Evolutionary conservation across 2,888 invertebrate genomes (phyloP).

Genomic region (Odontomyia ornata): DNA sequence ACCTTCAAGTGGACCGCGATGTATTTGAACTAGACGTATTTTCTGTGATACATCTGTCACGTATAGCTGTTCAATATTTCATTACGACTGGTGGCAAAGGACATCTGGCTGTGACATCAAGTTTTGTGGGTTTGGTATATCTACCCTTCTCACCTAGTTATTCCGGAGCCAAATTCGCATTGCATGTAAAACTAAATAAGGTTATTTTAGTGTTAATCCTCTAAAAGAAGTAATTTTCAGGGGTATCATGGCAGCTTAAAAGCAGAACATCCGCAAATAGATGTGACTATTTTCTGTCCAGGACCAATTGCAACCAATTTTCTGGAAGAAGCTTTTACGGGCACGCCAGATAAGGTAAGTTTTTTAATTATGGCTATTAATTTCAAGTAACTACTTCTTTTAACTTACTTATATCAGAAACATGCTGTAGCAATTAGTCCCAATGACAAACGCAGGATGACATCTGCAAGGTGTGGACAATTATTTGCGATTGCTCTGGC

Average conservation of each 20-base stretch:
- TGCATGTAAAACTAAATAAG: constrained; percentile 69
- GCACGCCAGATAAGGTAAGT: constrained; percentile 65
- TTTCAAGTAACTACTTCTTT: not conserved
- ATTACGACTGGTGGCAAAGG: constrained; percentile 64
- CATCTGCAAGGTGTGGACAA: constrained; percentile 68
- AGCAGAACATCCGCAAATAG: constrained; percentile 66
- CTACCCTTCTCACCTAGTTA: constrained; percentile 76
- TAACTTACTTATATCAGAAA: constrained; percentile 52
- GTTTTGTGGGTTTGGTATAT: constrained; percentile 75
- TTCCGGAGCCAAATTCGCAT: constrained; percentile 78
- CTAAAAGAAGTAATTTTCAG: constrained; percentile 65
- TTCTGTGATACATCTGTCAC: constrained; percentile 73
- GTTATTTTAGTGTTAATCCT: too few species aligned
- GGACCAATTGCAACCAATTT: constrained; percentile 80
- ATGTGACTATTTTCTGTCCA: constrained; percentile 77
- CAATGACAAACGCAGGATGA: constrained; percentile 66
- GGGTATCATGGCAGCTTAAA: constrained; percentile 78
- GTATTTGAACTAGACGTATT: constrained; percentile 83
- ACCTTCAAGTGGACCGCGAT: constrained; percentile 75
- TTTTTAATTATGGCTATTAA: not conserved
- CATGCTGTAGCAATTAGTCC: constrained; percentile 62
- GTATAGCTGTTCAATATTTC: constrained; percentile 75
- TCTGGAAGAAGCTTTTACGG: constrained; percentile 74
- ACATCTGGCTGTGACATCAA: constrained; percentile 79
- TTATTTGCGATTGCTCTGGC: constrained; percentile 70